phyloP scores from a whole-genome alignment of 2,888 invertebrate species.

The Plebejus melissa region DNA sequence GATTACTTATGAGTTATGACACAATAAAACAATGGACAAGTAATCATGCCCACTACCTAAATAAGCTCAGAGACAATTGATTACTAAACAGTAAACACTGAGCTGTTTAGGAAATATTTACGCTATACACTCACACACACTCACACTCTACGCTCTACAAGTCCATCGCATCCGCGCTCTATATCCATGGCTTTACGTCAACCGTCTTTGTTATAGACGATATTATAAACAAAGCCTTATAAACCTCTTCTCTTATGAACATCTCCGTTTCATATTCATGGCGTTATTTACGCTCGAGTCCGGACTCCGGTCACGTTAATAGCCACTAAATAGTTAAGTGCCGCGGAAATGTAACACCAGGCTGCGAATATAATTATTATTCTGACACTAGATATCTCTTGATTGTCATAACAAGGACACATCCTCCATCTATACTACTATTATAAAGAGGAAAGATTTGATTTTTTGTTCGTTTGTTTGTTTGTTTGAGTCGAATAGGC shows the following conservation, averaged over 20 bases:
- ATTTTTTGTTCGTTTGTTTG: too few relatives aligned
- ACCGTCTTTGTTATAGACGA: background rate
- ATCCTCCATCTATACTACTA: background rate
- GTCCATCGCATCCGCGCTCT: background rate
- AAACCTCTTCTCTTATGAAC: background rate
- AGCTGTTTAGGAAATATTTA: background rate
- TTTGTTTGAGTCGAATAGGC: too few relatives aligned
- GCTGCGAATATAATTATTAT: background rate
- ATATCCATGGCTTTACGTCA: background rate
- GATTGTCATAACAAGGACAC: background rate
- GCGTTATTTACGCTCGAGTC: background rate
- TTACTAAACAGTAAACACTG: background rate
- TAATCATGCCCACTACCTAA: background rate
- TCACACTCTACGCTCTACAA: too few relatives aligned
- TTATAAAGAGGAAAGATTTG: too few relatives aligned
- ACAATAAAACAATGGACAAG: background rate
- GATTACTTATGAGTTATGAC: background rate
- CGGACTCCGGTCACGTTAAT: background rate
- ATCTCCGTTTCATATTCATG: background rate
- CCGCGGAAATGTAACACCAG: background rate
- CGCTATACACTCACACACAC: too few relatives aligned
- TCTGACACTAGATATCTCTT: background rate
- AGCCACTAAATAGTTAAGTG: background rate
- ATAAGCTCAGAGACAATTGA: background rate
- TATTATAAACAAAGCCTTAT: background rate